Conservation (phyloP, 2,113 vertebrate species). For the Canis aureus region DNA sequence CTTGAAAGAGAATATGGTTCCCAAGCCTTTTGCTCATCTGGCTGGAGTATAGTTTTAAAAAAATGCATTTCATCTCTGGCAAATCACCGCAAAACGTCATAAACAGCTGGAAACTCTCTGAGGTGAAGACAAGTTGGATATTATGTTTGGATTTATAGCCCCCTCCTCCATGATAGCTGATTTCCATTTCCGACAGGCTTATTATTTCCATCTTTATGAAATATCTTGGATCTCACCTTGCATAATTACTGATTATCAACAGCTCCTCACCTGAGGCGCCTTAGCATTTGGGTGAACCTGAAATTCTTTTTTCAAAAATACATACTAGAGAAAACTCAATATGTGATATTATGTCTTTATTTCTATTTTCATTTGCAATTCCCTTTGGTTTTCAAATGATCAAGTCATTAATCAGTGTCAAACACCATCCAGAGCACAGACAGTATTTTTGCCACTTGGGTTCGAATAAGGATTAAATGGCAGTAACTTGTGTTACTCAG, state of each 20-base stretch:
- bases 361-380: conserved; percentile 72
- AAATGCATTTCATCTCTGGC: conserved; percentile 70
- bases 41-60: conserved; percentile 42
- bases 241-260: conserved; percentile 80
- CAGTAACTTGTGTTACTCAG: conserved; percentile 52
- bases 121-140: conserved; percentile 82
- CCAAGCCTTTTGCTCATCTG: conserved; percentile 59
- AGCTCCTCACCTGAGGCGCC: conserved; percentile 63
- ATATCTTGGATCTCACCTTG: conserved; percentile 74
- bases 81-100: conserved; percentile 75
- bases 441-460: conserved; percentile 43
- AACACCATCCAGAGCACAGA: conserved; percentile 52
- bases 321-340: conserved; percentile 45
- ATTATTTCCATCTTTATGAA: conserved; percentile 80
- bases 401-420: conserved; percentile 79
- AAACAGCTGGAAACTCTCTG: conserved; percentile 82
- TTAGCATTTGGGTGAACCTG: conserved; percentile 72
- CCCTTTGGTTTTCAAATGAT: conserved; percentile 67
- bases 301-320: neutral
- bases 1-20: conserved; percentile 64
- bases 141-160: conserved; percentile 76
- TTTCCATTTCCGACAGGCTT: conserved; percentile 78
- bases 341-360: conserved; percentile 67
- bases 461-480: conserved; percentile 63
- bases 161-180: conserved; percentile 67